Percentiles rank a stretch among this genome's conserved stretches.
Evolutionary conservation across 2,888 invertebrate genomes (phyloP).

Genomic region (Drosophila kambysellisi): DNA sequence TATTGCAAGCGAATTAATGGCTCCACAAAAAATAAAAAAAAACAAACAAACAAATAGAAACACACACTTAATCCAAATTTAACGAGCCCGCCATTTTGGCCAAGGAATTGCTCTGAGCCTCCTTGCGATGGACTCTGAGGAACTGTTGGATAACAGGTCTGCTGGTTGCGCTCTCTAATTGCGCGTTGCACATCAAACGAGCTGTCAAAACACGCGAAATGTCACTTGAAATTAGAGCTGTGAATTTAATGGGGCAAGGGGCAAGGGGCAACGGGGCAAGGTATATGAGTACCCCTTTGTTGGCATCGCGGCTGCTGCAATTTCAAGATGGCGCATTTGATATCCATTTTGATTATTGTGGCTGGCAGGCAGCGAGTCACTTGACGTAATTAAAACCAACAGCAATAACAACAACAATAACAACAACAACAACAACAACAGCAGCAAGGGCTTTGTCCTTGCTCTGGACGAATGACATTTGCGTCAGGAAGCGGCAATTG

Average conservation of each 20-base stretch:
- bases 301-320: conserved; percentile 13
- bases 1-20: conserved; percentile 11
- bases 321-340: conserved; percentile 75
- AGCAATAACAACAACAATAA: conserved; percentile 9
- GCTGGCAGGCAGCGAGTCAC: conserved; percentile 62
- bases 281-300: conserved; percentile 22
- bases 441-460: conserved; percentile 23
- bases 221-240: conserved; percentile 57
- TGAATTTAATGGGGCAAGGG: background rate
- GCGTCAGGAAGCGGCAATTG: conserved; percentile 72
- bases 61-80: conserved; percentile 13
- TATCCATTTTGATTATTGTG: conserved; percentile 76
- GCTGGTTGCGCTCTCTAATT: conserved; percentile 41
- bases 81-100: conserved; percentile 34
- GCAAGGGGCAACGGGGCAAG: background rate
- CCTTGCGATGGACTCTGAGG: background rate
- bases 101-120: background rate
- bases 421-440: background rate
- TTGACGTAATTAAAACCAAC: conserved; percentile 76
- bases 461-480: conserved; percentile 69
- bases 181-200: conserved; percentile 65
- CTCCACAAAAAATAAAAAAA: background rate
- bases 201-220: conserved; percentile 66
- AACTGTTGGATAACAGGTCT: background rate
- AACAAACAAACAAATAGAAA: background rate